A percentile compares a stretch with the other conserved stretches of the same genome.
phyloP scores from a whole-genome alignment of 2,113 vertebrate species.

The Lophotis ruficrista region DNA sequence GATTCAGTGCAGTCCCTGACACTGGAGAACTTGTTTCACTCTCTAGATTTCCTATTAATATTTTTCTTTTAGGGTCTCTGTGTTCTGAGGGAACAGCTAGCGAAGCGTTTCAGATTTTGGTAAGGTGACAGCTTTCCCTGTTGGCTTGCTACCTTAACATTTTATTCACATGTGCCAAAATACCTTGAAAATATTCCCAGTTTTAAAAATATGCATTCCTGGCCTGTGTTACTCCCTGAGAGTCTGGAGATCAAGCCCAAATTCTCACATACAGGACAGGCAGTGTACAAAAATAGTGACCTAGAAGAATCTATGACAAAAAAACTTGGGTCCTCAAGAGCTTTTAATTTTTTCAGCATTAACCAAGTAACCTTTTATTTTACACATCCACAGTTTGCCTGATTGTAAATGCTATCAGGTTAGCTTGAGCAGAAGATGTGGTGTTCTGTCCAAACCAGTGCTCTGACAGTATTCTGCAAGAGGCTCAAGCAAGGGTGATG shows the following conservation, averaged over 20 bases:
- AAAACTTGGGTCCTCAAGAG: background rate
- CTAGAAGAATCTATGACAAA: background rate
- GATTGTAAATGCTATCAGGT: background rate
- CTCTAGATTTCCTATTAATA: background rate
- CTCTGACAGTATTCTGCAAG: background rate
- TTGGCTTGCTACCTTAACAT: constrained; percentile 48
- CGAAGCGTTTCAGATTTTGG: background rate
- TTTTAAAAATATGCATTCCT: constrained; percentile 56
- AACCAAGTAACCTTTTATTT: background rate
- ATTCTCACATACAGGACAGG: background rate
- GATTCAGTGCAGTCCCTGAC: background rate
- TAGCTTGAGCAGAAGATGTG: background rate
- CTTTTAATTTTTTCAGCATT: background rate
- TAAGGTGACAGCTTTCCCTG: constrained; percentile 28
- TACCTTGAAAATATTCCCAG: constrained; percentile 57
- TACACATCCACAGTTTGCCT: background rate
- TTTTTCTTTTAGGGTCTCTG: background rate
- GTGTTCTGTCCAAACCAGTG: background rate
- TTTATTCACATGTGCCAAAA: constrained; percentile 31
- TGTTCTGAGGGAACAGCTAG: background rate
- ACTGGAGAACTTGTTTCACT: background rate
- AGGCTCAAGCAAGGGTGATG: background rate
- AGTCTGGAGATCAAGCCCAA: constrained; percentile 20
- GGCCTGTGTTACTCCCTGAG: constrained; percentile 46
- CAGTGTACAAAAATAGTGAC: background rate